Evolutionary conservation across 2,113 vertebrate genomes (phyloP), one percentile per base, ranked within the genome.

Genomic region (Bubo scandiacus): DNA sequence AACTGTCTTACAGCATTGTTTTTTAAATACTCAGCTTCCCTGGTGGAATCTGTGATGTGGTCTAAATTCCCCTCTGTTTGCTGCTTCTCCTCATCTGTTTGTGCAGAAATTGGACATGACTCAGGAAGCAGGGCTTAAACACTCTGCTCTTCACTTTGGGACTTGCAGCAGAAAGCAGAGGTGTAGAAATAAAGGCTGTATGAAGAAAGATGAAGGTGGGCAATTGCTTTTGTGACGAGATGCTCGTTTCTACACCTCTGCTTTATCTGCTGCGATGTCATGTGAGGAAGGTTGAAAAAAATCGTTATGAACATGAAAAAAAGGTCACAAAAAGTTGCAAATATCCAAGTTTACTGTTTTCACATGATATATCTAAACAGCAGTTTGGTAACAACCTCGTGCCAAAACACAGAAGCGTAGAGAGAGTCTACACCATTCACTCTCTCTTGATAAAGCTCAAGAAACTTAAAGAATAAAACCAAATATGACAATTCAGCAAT

Each of bases 261-360:
- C 26, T 83, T 77, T 63, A 71, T 43, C 38, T 0, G 1, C 58
- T 82, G 27, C 0, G 0, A 71, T 5, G 87, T 52, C 15, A 54
- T 2, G 9, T 9, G 19, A 11, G 23, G 8, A 84, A 81, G n/a
- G 15, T 9, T 91, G 55, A 73, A 91, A 88, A 91, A 92, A 63
- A 27, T 6, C 1, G 0, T 70, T 62, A 52, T 0, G 3, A 86
- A 90, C 1, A 7, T 6, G 16, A 71, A 81, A 73, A 71, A 67
- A 67, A 77, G 29, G 18, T 19, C 22, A 67, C 9, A 49, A 38
- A n/a, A 77, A 65, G 9, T 66, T 49, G 26, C n/a, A 95, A 92
- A 54, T n/a, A 78, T 1, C 21, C 20, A n/a, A 26, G 21, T 47
- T 78, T 40, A 19, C 12, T 40, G 47, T 49, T 88, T 54, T 36